A percentile compares a stretch with the other conserved stretches of the same genome.
phyloP scores from a whole-genome alignment of 2,888 invertebrate genomes.

The Standfussiana lucernea region DNA sequence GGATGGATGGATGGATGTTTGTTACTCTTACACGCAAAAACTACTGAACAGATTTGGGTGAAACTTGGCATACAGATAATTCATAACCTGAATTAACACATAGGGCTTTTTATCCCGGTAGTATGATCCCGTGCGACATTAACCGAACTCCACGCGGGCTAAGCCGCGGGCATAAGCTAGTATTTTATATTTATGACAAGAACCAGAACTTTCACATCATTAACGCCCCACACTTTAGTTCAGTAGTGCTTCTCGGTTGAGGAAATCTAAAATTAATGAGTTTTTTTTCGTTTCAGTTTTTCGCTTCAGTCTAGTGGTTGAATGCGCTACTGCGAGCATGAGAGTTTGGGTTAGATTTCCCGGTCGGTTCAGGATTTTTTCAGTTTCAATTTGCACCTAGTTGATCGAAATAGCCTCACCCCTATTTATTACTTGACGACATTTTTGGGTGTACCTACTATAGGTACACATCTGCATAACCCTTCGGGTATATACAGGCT shows the following conservation, averaged over 20 bases:
- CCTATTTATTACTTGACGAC: background rate
- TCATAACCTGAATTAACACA: too few relatives aligned
- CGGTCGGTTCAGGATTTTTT: too few relatives aligned
- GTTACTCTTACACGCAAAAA: too few relatives aligned
- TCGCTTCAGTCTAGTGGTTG: background rate
- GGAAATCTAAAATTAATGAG: background rate
- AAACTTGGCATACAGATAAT: too few relatives aligned
- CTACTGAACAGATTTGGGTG: too few relatives aligned
- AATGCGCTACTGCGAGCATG: background rate
- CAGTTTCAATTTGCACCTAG: too few relatives aligned
- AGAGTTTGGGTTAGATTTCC: background rate
- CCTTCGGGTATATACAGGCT: background rate
- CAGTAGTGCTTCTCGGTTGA: background rate
- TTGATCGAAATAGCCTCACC: background rate
- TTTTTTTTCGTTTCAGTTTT: conserved; percentile 5
- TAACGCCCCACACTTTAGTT: background rate
- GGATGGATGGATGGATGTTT: too few relatives aligned
- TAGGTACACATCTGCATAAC: background rate
- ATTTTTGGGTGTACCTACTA: background rate
- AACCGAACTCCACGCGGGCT: too few relatives aligned
- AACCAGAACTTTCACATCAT: conserved; percentile 13
- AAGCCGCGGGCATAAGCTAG: too few relatives aligned
- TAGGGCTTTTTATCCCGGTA: too few relatives aligned
- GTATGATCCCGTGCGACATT: too few relatives aligned
- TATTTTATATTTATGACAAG: conserved; percentile 20